Evolutionary conservation across 2,113 vertebrate species (phyloP).

Genomic region (Oryzias curvinotus): DNA sequence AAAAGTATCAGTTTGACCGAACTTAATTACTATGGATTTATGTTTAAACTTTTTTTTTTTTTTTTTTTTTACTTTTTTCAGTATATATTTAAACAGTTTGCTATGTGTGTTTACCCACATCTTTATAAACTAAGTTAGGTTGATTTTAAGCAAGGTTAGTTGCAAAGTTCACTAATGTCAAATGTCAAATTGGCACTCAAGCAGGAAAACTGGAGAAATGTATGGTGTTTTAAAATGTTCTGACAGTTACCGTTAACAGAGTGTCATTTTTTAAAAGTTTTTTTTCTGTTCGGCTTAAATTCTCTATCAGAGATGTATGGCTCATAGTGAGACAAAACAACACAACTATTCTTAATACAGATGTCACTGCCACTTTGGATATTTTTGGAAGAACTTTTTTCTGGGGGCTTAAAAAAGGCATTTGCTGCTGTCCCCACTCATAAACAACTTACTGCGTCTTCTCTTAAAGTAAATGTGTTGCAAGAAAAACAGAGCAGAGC

Average conservation of each 20-base stretch:
- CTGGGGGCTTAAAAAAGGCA: not conserved
- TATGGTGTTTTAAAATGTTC: no score
- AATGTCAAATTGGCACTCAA: not conserved
- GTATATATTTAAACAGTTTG: no score
- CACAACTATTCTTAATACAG: not conserved
- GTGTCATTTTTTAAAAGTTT: not conserved
- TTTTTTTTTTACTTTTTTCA: no score
- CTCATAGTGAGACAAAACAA: not conserved
- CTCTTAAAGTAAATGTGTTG: constrained; percentile 7
- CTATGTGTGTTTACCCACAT: not conserved
- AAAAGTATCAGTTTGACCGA: no score
- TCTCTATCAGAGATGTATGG: not conserved
- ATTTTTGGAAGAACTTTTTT: not conserved
- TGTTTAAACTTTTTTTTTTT: no score
- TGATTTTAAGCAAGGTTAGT: not conserved
- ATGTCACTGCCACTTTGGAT: not conserved
- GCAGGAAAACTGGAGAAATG: not conserved
- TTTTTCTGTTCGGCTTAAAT: no score
- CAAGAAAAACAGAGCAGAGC: constrained; percentile 11
- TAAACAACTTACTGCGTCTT: not conserved
- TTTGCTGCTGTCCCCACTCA: not conserved
- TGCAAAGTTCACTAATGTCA: not conserved
- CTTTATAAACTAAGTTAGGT: not conserved
- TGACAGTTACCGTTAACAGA: not conserved
- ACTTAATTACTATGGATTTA: no score